Conservation (phyloP, 2,113 vertebrate species). For the Aplodontia rufa region DNA sequence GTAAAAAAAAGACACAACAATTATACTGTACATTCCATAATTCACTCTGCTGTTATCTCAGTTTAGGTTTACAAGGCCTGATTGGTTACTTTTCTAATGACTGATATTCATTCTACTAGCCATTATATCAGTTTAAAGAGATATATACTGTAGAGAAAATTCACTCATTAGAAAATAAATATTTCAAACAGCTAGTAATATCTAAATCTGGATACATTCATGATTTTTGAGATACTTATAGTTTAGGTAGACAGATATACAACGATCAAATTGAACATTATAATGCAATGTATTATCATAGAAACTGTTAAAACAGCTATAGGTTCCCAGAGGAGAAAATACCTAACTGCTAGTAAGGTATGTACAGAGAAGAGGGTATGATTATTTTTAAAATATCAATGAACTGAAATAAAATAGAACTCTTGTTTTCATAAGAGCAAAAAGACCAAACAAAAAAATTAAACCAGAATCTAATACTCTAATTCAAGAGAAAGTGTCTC, state of each 20-base stretch:
- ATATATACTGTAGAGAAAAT: neutral
- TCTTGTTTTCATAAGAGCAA: constrained; percentile 16
- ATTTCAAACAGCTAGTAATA: neutral
- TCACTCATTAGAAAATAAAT: constrained; percentile 1
- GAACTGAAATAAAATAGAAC: neutral
- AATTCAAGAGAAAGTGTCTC: neutral
- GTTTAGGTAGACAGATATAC: neutral
- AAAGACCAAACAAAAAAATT: neutral
- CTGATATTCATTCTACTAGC: neutral
- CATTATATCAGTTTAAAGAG: neutral
- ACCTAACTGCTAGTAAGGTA: neutral
- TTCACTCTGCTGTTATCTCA: neutral
- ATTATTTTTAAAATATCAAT: neutral
- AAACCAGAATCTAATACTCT: neutral
- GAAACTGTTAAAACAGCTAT: neutral
- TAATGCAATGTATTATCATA: neutral
- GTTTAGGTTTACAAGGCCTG: neutral
- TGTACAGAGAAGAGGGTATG: neutral
- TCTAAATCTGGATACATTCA: neutral
- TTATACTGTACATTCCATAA: neutral
- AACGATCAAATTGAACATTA: neutral
- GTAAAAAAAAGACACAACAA: neutral
- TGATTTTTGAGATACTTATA: neutral
- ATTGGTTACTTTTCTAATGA: neutral
- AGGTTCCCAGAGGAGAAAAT: neutral